Percentiles rank a stretch among this genome's conserved stretches.
phyloP scores from a whole-genome alignment of 2,113 vertebrate species.

The Alligator sinensis region DNA sequence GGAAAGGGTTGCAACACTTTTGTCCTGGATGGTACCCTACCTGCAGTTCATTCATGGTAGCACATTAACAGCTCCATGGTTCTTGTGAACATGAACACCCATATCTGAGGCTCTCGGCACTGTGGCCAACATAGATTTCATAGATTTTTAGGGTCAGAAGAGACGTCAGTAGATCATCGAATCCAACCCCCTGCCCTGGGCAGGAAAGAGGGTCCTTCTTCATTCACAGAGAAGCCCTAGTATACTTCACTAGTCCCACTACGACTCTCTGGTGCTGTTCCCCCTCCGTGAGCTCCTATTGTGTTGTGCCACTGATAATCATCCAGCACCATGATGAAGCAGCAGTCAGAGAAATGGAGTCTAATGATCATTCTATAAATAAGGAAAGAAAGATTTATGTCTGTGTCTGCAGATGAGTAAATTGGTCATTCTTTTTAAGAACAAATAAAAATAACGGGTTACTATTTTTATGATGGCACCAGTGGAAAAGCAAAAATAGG shows the following conservation, averaged over 20 bases:
- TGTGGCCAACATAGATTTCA: too few species aligned
- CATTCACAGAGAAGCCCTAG: neutral
- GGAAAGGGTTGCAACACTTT: neutral
- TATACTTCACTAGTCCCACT: neutral
- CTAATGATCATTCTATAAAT: neutral
- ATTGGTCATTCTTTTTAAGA: constrained; percentile 1
- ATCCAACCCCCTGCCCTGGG: too few species aligned
- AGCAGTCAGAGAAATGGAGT: neutral
- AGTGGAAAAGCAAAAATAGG: neutral
- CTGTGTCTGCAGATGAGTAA: neutral
- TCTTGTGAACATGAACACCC: too few species aligned
- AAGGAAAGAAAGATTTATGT: neutral
- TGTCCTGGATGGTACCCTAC: too few species aligned
- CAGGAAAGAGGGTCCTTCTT: too few species aligned
- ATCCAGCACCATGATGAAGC: neutral
- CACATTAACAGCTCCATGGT: too few species aligned
- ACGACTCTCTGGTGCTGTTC: neutral
- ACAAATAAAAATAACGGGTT: constrained; percentile 12
- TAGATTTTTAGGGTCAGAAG: too few species aligned
- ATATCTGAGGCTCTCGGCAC: too few species aligned
- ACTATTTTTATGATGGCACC: constrained; percentile 50
- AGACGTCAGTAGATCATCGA: too few species aligned
- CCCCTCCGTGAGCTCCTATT: neutral
- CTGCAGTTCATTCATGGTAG: too few species aligned
- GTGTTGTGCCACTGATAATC: rapidly evolving